phyloP scores from a whole-genome alignment of 2,113 vertebrate genomes.

The Condylura cristata region DNA sequence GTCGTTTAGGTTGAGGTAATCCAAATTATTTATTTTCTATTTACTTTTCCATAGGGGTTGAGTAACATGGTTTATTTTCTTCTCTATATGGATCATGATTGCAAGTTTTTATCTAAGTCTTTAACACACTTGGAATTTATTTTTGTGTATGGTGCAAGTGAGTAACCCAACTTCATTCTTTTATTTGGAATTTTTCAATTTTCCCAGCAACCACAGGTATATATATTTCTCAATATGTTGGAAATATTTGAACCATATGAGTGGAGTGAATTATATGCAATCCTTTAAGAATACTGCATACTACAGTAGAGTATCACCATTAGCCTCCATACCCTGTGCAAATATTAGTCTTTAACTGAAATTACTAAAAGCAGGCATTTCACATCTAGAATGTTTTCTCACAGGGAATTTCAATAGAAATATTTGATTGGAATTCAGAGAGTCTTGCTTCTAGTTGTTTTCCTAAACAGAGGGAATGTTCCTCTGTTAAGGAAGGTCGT shows the following conservation, averaged over 20 bases:
- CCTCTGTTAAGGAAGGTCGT: too few relatives aligned
- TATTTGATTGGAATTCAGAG: background rate
- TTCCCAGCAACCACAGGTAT: too few relatives aligned
- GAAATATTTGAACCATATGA: background rate
- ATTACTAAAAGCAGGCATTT: conserved; percentile 63
- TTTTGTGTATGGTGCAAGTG: too few relatives aligned
- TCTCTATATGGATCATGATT: too few relatives aligned
- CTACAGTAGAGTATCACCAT: background rate
- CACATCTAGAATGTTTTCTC: conserved; percentile 64
- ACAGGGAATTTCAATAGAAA: conserved; percentile 57
- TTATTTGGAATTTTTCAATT: too few relatives aligned
- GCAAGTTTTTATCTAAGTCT: too few relatives aligned
- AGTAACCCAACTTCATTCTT: too few relatives aligned
- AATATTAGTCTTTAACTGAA: conserved; percentile 53
- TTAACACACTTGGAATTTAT: too few relatives aligned
- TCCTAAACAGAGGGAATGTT: background rate
- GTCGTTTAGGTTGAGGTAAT: too few relatives aligned
- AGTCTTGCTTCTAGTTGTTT: background rate
- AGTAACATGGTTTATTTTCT: too few relatives aligned
- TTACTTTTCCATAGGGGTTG: too few relatives aligned
- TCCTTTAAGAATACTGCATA: background rate
- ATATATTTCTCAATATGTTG: background rate
- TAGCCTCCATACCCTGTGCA: conserved; percentile 2
- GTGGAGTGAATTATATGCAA: background rate
- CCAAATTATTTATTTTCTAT: too few relatives aligned